A percentile compares a stretch with the other conserved stretches of the same genome.
phyloP scores from a whole-genome alignment of 2,797 vertebrate genomes.

The Sitta carolinensis region DNA sequence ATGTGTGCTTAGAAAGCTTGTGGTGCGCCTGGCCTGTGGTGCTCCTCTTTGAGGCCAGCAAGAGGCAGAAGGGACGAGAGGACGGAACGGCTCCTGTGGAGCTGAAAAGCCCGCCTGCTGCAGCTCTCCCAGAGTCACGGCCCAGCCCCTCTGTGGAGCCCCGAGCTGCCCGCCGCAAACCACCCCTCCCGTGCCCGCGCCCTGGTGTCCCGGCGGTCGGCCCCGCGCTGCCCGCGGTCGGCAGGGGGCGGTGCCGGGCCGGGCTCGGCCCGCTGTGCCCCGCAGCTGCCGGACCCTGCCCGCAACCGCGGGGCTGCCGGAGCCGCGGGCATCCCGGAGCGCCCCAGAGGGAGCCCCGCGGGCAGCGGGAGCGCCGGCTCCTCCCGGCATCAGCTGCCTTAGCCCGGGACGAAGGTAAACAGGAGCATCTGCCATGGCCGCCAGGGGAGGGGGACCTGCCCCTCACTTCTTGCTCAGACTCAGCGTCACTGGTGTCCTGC shows the following conservation, averaged over 20 bases:
- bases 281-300: no score
- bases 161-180: no score
- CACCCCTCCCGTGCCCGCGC: no score
- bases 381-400: background rate
- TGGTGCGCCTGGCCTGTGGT: background rate
- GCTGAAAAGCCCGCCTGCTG: background rate
- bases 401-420: accelerated
- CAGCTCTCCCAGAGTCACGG: accelerated
- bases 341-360: background rate
- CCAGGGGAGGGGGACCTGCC: accelerated
- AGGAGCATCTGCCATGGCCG: accelerated
- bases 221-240: no score
- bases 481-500: accelerated
- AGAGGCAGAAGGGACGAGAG: background rate
- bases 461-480: background rate
- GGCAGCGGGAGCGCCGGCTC: background rate
- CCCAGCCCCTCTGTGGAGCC: background rate
- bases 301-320: background rate
- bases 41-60: background rate
- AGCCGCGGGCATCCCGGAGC: no score
- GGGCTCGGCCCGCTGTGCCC: no score
- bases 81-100: accelerated
- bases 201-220: no score
- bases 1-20: accelerated
- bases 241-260: no score